phyloP scores from a whole-genome alignment of 2,113 vertebrate species.

The Phylloscopus trochilus region DNA sequence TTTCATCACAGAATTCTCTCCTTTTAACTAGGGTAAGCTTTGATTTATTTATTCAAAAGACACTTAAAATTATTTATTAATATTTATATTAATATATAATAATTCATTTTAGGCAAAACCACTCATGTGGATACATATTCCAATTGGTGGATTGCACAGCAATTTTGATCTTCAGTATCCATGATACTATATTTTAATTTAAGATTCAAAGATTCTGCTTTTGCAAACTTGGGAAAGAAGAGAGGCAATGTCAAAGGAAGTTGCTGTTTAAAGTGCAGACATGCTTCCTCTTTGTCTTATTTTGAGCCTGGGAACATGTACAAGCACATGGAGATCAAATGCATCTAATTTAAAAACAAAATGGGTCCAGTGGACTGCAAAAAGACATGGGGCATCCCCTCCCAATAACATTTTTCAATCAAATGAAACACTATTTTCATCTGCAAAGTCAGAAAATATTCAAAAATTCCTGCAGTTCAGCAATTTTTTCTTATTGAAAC shows the following conservation, averaged over 20 bases:
- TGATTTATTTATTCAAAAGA: neutral
- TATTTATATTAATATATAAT: neutral
- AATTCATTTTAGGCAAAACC: neutral
- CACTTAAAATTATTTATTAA: neutral
- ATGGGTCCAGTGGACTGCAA: neutral
- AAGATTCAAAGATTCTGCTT: neutral
- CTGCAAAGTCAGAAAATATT: neutral
- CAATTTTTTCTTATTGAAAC: neutral
- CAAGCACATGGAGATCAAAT: neutral
- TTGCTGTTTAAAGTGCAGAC: neutral
- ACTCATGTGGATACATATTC: neutral
- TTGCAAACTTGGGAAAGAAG: neutral
- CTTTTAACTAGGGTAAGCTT: neutral
- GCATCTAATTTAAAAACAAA: neutral
- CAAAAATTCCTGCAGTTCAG: neutral
- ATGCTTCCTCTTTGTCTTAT: slow-evolving; percentile 7
- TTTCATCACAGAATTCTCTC: neutral
- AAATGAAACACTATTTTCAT: neutral
- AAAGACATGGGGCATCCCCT: neutral
- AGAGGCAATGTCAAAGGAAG: neutral
- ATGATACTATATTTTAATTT: neutral
- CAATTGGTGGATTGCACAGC: neutral
- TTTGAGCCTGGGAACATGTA: neutral
- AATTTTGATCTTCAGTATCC: neutral
- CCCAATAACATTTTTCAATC: neutral